These are phyloP conservation scores for Irena cyanogastra DNA, from an alignment of 2,113 vertebrate genomes.

Conservation along the genomic window DNA sequence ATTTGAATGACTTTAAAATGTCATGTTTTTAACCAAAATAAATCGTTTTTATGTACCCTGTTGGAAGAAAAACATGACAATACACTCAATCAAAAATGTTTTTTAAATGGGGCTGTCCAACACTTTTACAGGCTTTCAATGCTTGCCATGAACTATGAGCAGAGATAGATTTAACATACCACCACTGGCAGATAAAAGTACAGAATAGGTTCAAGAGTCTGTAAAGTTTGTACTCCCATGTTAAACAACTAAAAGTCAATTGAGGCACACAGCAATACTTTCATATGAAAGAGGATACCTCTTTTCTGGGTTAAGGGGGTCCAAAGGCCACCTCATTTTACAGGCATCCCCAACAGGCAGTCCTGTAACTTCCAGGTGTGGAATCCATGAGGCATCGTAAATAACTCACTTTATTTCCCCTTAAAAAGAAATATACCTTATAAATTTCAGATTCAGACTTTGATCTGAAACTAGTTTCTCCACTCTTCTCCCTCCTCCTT, in stretches of 20 bases:
- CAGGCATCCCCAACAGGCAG: neutral
- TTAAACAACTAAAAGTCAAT: neutral
- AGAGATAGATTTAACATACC: neutral
- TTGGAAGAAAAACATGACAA: neutral
- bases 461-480: neutral
- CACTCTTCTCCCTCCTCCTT: neutral
- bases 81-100: neutral
- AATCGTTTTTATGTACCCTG: neutral
- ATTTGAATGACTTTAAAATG: neutral
- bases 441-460: neutral
- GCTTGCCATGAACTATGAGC: neutral
- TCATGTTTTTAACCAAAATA: neutral
- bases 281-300: neutral
- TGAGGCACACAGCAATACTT: neutral
- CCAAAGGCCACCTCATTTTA: constrained; percentile 42
- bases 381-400: neutral
- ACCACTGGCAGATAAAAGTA: neutral
- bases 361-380: neutral
- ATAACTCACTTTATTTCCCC: constrained; percentile 1
- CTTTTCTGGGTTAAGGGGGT: neutral
- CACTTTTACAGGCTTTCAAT: neutral
- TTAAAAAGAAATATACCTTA: neutral
- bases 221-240: neutral
- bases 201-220: neutral
- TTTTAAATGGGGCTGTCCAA: neutral